Conservation (phyloP, 1,140 invertebrate species). For the Schlechtendalia chinensis region DNA sequence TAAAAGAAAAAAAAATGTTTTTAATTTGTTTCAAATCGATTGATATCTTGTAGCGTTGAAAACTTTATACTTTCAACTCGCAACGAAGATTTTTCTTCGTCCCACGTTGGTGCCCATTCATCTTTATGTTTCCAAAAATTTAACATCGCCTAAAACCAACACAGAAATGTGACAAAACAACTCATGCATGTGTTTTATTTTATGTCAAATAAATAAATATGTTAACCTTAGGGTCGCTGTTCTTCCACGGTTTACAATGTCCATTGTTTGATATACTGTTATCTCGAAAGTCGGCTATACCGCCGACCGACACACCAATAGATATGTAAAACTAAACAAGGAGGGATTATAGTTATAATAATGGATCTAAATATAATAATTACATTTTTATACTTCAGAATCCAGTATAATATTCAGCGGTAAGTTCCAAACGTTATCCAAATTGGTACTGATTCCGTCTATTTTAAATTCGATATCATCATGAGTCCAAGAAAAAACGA, state of each 20-base stretch:
- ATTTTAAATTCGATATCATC: not conserved
- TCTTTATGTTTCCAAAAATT: too few relatives aligned
- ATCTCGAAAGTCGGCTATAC: slow-evolving; percentile 61
- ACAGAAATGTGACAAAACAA: too few relatives aligned
- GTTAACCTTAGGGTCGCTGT: slow-evolving; percentile 55
- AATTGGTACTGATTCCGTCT: not conserved
- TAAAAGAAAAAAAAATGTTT: too few relatives aligned
- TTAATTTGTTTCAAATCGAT: too few relatives aligned
- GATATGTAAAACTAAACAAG: slow-evolving; percentile 60
- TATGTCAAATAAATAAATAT: not conserved
- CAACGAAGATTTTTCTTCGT: too few relatives aligned
- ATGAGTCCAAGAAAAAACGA: not conserved
- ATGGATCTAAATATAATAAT: not conserved
- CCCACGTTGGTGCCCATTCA: too few relatives aligned
- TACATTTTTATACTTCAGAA: not conserved
- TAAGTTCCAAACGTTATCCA: not conserved
- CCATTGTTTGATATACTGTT: slow-evolving; percentile 46
- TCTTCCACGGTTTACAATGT: slow-evolving; percentile 59
- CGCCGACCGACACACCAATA: slow-evolving; percentile 61
- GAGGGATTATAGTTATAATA: not conserved
- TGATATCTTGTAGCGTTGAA: too few relatives aligned
- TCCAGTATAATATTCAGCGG: not conserved
- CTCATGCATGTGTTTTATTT: too few relatives aligned
- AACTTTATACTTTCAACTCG: not conserved
- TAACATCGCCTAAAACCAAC: too few relatives aligned